Conservation (phyloP, 2,888 invertebrate genomes). For the Mesopsocus fuscifrons region DNA sequence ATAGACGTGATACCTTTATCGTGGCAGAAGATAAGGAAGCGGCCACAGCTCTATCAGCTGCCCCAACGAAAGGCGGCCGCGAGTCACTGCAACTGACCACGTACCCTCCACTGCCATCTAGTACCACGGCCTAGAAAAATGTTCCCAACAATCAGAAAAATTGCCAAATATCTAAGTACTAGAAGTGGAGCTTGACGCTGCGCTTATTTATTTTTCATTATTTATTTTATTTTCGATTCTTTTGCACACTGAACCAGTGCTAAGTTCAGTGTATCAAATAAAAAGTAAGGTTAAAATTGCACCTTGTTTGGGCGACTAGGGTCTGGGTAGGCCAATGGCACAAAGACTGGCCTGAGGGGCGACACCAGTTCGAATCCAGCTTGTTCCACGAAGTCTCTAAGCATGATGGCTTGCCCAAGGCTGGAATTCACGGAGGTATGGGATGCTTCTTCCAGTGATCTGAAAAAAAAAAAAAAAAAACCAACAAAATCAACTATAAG, state of each 20-base stretch:
- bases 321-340: neutral
- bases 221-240: neutral
- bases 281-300: too few relatives aligned
- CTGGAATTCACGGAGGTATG: neutral
- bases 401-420: neutral
- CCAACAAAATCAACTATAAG: too few relatives aligned
- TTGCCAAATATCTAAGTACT: too few relatives aligned
- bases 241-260: neutral
- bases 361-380: neutral
- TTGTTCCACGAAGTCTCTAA: neutral
- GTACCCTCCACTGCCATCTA: neutral
- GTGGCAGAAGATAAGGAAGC: too few relatives aligned
- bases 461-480: slow-evolving; percentile 1
- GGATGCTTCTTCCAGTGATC: neutral
- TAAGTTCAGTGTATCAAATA: too few relatives aligned
- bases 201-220: neutral
- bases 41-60: too few relatives aligned
- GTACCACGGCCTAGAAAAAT: too few relatives aligned
- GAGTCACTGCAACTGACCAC: neutral
- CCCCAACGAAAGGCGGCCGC: neutral
- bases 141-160: too few relatives aligned
- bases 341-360: neutral
- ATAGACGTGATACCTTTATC: too few relatives aligned
- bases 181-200: too few relatives aligned
- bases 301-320: neutral